phyloP scores from a whole-genome alignment of 1,140 invertebrate genomes.

The Psix sp. region DNA sequence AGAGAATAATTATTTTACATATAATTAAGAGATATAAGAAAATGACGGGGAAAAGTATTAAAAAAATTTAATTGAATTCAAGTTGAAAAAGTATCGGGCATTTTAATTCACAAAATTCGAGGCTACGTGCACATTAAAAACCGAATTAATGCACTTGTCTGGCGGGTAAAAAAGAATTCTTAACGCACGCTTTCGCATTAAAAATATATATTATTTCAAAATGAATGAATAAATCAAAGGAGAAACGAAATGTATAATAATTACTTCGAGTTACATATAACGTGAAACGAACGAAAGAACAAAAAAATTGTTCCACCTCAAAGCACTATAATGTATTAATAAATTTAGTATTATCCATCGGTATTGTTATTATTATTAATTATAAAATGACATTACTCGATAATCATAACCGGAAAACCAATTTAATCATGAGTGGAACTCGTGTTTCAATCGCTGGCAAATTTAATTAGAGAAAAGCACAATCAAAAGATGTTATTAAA shows the following conservation, averaged over 20 bases:
- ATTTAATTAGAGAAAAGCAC: slow-evolving; percentile 41
- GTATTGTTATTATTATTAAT: slow-evolving; percentile 43
- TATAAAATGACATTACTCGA: slow-evolving; percentile 38
- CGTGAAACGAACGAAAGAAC: slow-evolving; percentile 21
- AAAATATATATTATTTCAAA: slow-evolving; percentile 46
- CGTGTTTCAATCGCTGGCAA: slow-evolving; percentile 19
- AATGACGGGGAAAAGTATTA: not conserved
- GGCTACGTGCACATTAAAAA: slow-evolving; percentile 20
- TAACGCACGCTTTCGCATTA: slow-evolving; percentile 38
- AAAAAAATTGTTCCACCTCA: slow-evolving; percentile 44
- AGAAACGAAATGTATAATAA: slow-evolving; percentile 48
- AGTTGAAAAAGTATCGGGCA: slow-evolving; percentile 12
- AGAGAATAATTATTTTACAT: too few relatives aligned
- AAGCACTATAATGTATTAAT: slow-evolving; percentile 46
- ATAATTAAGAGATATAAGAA: too few relatives aligned
- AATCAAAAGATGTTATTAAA: slow-evolving; percentile 11
- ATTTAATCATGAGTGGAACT: slow-evolving; percentile 21
- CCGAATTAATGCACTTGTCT: slow-evolving; percentile 44
- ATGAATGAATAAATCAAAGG: slow-evolving; percentile 49
- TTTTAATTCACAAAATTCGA: slow-evolving; percentile 40
- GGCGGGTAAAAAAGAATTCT: slow-evolving; percentile 30
- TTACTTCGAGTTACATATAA: slow-evolving; percentile 45
- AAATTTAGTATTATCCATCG: slow-evolving; percentile 36
- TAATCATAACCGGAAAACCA: slow-evolving; percentile 35
- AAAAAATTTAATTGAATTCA: slow-evolving; percentile 1